These are phyloP conservation scores for Hylyphantes graminicola DNA, from an alignment of 1,140 invertebrate genomes.

Conservation along the genomic window DNA sequence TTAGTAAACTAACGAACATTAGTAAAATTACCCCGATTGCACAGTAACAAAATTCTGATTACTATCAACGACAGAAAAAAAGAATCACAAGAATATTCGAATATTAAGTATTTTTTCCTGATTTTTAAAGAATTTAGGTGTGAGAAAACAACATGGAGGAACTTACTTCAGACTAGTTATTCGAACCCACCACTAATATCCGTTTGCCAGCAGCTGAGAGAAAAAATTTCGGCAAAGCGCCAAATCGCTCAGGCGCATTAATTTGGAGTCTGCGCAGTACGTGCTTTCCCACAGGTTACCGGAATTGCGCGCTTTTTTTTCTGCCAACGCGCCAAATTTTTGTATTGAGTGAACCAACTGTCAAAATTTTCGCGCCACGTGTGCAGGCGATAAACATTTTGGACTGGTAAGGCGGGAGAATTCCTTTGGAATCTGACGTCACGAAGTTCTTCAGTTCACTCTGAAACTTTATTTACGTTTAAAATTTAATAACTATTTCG, in stretches of 20 bases:
- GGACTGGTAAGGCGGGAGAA: not conserved
- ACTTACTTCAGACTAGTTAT: conserved; percentile 14
- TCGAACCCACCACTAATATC: conserved; percentile 24
- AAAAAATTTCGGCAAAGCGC: conserved; percentile 17
- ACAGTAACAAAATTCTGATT: not conserved
- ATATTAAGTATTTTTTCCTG: not conserved
- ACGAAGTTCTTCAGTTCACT: conserved; percentile 3
- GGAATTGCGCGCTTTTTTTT: not conserved
- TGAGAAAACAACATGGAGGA: conserved; percentile 3
- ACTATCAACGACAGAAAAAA: not conserved
- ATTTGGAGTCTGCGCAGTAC: conserved; percentile 18
- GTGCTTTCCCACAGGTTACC: conserved; percentile 1
- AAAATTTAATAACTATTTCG: not conserved
- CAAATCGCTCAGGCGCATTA: conserved; percentile 27
- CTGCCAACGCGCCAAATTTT: conserved; percentile 17
- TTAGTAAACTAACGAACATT: not conserved
- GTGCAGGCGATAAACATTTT: not conserved
- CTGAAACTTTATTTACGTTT: not conserved
- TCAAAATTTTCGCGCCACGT: conserved; percentile 1
- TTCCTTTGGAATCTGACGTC: conserved; percentile 4
- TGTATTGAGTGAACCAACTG: not conserved
- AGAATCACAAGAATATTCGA: not conserved
- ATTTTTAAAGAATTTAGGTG: conserved; percentile 15
- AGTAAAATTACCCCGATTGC: not conserved
- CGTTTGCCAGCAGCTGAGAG: conserved; percentile 25